Base-by-base conservation (phyloP, 2,888 invertebrate species). In the Lapara coniferarum region DNA sequence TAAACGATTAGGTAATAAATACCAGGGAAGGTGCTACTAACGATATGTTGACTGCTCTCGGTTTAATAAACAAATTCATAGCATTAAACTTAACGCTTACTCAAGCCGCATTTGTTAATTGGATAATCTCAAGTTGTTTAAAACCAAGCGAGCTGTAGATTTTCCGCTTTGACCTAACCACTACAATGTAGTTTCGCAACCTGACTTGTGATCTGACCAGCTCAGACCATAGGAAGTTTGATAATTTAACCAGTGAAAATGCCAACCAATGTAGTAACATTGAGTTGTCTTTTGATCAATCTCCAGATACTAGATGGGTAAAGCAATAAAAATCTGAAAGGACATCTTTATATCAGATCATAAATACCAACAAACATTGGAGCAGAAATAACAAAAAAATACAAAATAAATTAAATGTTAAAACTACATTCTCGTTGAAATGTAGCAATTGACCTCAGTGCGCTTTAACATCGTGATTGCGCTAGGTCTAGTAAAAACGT, bases 151-250 rank as follows among this genome's bases (percentile, higher is more conserved):
- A 51, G 4, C 12, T 6, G 14, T 8, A 10, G 10, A 46, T 16
- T 46, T 63, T 16, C 16, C 58, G 58, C 58, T 16, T 63, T 49
- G 12, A 19, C 12, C 16, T 63, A 46, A 63, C 46, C 1, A 44
- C 44, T 44, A n/a, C 19, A 59, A 59, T 59, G 44, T 16, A 59
- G 44, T 59, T 59, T 59, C 10, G 10, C 16, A 59, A 44, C 58
- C 58, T 58, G 10, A 44, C 59, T 10, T 13, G 44, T 46, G 46
- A 19, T 4, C 19, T 49, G 6, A 46, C 16, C 10, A 12, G n/a
- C 37, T 37, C 37, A 13, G 30, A 58, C 30, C 37, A 30, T 10
- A 30, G 37, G 14, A 37, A 58, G 30, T 37, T 37, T 10, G 16
- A 63, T 16, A 46, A 46, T 46, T 63, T 46, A n/a, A 16, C 46